phyloP scores from a whole-genome alignment of 1,140 invertebrate genomes.

The Cylas formicarius region DNA sequence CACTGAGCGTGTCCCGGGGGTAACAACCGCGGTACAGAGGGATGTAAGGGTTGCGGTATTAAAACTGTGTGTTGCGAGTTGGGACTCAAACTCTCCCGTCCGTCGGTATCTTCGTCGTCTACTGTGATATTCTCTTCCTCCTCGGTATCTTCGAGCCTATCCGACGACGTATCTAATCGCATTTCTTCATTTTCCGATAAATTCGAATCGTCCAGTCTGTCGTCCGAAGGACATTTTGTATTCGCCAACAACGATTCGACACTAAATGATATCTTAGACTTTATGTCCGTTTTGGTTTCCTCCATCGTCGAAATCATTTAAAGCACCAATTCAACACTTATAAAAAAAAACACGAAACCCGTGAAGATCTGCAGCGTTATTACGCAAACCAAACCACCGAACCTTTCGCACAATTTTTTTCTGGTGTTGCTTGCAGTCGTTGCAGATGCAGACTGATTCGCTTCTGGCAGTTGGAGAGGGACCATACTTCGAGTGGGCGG shows the following conservation, averaged over 20 bases:
- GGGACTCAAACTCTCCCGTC: conserved; percentile 37
- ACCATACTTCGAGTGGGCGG: conserved; percentile 25
- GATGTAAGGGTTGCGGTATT: conserved; percentile 40
- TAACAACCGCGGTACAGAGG: conserved; percentile 35
- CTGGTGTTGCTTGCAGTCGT: conserved; percentile 18
- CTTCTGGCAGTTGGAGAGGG: conserved; percentile 19
- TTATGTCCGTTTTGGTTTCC: conserved; percentile 38
- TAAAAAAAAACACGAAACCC: neutral
- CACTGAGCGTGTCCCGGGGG: conserved; percentile 31
- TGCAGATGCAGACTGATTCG: conserved; percentile 25
- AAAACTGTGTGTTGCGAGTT: conserved; percentile 35
- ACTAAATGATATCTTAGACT: conserved; percentile 41
- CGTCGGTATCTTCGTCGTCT: conserved; percentile 34
- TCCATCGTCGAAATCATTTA: conserved; percentile 32
- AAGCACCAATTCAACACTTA: conserved; percentile 1
- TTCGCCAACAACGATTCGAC: conserved; percentile 38
- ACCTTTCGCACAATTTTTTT: conserved; percentile 11
- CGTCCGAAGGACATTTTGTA: conserved; percentile 17
- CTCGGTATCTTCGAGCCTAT: conserved; percentile 31
- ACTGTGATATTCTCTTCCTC: conserved; percentile 39
- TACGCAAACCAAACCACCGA: conserved; percentile 8
- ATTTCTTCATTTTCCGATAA: conserved; percentile 26
- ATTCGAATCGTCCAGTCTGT: conserved; percentile 21
- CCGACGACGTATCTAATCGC: conserved; percentile 26
- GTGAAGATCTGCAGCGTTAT: neutral